phyloP scores from a whole-genome alignment of 2,113 vertebrate genomes.

The Marcusenius ussheri region DNA sequence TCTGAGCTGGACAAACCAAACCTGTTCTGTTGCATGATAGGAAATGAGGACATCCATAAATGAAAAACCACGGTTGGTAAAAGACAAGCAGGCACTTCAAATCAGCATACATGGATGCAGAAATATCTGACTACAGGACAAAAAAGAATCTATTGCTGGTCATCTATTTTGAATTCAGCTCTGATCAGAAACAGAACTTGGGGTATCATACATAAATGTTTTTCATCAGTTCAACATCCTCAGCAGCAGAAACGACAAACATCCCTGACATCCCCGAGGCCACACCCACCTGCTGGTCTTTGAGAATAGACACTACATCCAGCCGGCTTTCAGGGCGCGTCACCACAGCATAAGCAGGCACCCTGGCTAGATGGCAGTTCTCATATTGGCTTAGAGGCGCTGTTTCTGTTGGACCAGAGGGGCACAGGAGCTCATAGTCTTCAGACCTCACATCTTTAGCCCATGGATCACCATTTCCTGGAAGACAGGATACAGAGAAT shows the following conservation, averaged over 20 bases:
- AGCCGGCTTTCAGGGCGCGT: slow-evolving; percentile 44
- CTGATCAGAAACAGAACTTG: not conserved
- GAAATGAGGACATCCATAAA: not conserved
- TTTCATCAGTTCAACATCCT: not conserved
- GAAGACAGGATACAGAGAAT: not conserved
- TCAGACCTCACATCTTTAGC: slow-evolving; percentile 24
- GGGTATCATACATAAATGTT: not conserved
- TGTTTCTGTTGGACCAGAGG: not conserved
- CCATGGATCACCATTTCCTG: slow-evolving; percentile 44
- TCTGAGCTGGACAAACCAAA: slow-evolving; percentile 9
- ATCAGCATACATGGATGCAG: not conserved
- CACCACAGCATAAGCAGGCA: slow-evolving; percentile 61
- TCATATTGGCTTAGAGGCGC: not conserved
- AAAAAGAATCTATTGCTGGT: not conserved
- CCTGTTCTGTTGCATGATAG: slow-evolving; percentile 32
- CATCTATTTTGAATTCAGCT: not conserved
- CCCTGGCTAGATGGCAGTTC: slow-evolving; percentile 45
- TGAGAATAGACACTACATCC: slow-evolving; percentile 42
- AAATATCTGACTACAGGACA: not conserved
- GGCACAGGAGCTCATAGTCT: slow-evolving; percentile 56
- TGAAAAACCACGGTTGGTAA: not conserved
- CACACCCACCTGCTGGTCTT: slow-evolving; percentile 47
- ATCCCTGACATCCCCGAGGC: not conserved
- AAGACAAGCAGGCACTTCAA: not conserved
- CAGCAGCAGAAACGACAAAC: not conserved